Base-by-base conservation (phyloP, 2,797 vertebrate species). In the Macrochelys suwanniensis region DNA sequence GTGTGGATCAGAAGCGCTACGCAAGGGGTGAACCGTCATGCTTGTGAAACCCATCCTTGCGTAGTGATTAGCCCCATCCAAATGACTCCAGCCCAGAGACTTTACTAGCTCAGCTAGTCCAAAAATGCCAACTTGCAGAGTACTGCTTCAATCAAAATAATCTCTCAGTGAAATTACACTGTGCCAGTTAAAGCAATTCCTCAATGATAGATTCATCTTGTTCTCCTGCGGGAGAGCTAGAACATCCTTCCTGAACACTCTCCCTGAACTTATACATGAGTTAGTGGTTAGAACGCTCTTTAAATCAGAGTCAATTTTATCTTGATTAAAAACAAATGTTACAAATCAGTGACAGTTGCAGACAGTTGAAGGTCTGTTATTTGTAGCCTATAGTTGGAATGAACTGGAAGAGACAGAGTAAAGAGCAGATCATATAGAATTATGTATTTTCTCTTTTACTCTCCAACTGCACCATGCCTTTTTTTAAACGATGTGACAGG, bases 321-420 rank as follows among this genome's bases (percentile, higher is more conserved):
- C 79, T 54, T 97, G 95, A 98, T 98, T 98, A 95, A 97, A 98
- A 98, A 92, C 98, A 98, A 98, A 95, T 98, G 97, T 94, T 98
- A 25, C 56, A 78, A 89, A 90, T 96, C 81, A 85, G 59, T 96
- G 91, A 90, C 84, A 87, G 92, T 93, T 96, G 87, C 80, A 85
- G 95, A 95, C 8, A 77, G 85, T 89, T 91, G 82, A 96, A 94
- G 88, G 68, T 87, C 92, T 94, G 89, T 59, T 93, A 21, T 97
- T 93, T 94, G 88, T 94, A 92, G 91, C 78, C 84, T 84, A 89
- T 47, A 93, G 86, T 7, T 83, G 81, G 87, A 97, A 97, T 79
- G 91, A 97, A 97, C 59, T 65, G 51, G 89, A 95, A 92, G 97
- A 97, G 91, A 96, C 84, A 54, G 33, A 88, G 28, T 87, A 51